Evolutionary conservation across 2,888 invertebrate genomes (phyloP).

Genomic region (Caenorhabditis uteleia): DNA sequence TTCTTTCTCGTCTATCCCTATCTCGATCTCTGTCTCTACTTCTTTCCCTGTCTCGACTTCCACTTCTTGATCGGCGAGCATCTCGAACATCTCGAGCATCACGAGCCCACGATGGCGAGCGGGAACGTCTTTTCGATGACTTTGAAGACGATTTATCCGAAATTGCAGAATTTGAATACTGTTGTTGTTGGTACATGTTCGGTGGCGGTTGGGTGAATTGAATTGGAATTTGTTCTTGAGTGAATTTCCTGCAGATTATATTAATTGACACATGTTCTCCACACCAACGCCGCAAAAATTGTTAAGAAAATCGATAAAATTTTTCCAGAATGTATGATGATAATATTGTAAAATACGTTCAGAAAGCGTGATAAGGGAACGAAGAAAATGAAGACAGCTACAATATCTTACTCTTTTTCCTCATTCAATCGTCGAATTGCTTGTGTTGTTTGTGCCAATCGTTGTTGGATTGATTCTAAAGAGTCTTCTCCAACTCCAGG

Average conservation of each 20-base stretch:
- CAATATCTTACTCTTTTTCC: slow-evolving; percentile 22
- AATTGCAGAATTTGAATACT: slow-evolving; percentile 7
- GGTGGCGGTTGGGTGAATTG: slow-evolving; percentile 17
- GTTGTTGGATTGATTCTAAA: slow-evolving; percentile 7
- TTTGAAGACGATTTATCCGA: neutral
- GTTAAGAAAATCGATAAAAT: too few relatives aligned
- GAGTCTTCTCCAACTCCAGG: neutral
- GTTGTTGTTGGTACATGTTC: neutral
- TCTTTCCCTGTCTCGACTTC: too few relatives aligned
- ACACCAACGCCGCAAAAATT: too few relatives aligned
- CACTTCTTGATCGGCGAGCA: slow-evolving; percentile 19
- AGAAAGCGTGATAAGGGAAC: neutral
- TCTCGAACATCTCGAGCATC: slow-evolving; percentile 23
- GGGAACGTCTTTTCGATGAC: slow-evolving; percentile 4
- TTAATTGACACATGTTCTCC: too few relatives aligned
- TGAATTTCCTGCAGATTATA: too few relatives aligned
- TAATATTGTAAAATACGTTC: neutral
- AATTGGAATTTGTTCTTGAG: slow-evolving; percentile 6
- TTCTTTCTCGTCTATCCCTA: slow-evolving; percentile 6
- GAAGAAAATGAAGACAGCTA: neutral
- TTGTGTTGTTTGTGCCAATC: slow-evolving; percentile 16
- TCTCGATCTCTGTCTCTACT: too few relatives aligned
- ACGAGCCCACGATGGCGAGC: slow-evolving; percentile 28
- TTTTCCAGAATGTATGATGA: too few relatives aligned
- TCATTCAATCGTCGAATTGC: slow-evolving; percentile 18